These are phyloP conservation scores for Hydropsyche betteni DNA, from an alignment of 2,888 invertebrate species.

Conservation along the genomic window DNA sequence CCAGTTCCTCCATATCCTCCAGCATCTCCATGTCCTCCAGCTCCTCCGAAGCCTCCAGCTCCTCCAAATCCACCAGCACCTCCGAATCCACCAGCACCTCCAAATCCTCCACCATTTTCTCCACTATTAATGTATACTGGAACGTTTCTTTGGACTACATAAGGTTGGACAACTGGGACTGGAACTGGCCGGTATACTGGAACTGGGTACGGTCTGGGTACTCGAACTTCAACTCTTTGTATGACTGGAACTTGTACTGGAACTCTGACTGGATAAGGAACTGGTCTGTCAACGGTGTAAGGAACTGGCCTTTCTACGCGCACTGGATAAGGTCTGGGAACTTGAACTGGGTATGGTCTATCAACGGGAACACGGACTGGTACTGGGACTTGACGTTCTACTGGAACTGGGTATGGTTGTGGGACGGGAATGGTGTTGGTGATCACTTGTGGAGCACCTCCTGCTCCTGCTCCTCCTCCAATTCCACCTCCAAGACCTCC, in stretches of 20 bases:
- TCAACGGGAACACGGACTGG: constrained; percentile 59
- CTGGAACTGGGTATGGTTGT: constrained; percentile 63
- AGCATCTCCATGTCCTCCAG: neutral
- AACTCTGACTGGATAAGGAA: constrained; percentile 50
- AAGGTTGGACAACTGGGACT: constrained; percentile 48
- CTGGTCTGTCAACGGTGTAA: constrained; percentile 47
- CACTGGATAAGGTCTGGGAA: constrained; percentile 43
- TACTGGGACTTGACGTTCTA: constrained; percentile 61
- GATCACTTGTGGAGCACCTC: constrained; percentile 39
- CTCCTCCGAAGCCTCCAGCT: constrained; percentile 8
- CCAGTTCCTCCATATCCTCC: neutral
- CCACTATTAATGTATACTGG: constrained; percentile 47
- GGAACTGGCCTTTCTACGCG: constrained; percentile 46
- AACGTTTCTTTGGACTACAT: constrained; percentile 49
- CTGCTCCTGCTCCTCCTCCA: constrained; percentile 34
- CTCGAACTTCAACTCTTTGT: constrained; percentile 49
- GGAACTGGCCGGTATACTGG: constrained; percentile 46
- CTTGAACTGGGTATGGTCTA: constrained; percentile 46
- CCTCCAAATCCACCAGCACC: constrained; percentile 57
- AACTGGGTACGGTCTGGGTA: constrained; percentile 49
- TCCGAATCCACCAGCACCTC: constrained; percentile 25
- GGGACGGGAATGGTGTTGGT: constrained; percentile 59
- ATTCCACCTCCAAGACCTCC: constrained; percentile 25
- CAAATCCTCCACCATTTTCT: neutral
- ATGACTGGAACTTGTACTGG: constrained; percentile 49